Base-by-base conservation (phyloP, 92 coral and sea anemone genomes). In the Siderastrea siderea region DNA sequence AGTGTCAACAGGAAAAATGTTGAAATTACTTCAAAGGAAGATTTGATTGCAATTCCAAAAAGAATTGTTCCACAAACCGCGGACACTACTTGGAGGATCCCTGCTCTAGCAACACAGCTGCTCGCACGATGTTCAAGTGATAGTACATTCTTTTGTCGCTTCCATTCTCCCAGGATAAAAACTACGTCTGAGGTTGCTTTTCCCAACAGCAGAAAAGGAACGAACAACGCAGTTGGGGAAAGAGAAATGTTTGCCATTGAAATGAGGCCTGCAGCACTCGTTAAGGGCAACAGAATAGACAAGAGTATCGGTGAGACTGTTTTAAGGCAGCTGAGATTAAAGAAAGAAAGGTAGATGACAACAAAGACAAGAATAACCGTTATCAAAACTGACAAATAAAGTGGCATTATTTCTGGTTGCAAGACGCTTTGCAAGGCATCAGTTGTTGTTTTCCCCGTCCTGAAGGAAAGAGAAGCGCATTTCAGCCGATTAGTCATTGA, bases 1-100 rank as follows among this genome's bases (percentile, higher is more conserved):
- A 92, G 55, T 6, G 84, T 74, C 52, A 69, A 26, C 17, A 80
- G 10, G 60, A 84, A 88, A n/a, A 86, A 58, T 10, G 73, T 47
- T 17, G 84, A 62, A 47, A 89, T 80, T 5, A 84, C 93, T 64
- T 51, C n/a, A 69, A 92, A 92, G 12, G 95, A 84, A 13, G 96
- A 93, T 51, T 74, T 61, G 45, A 87, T 76, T 2, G 88, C 80
- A 62, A 91, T 64, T 9, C 84, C 85, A 14, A 52, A 74, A 14
- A 93, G 70, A n/a, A 74, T 65, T 16, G 69, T n/a, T 38, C 69
- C 77, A 78, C 86, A 80, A 12, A 87, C 14, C 17, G 92, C 67
- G 3, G 92, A 77, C 38, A 68, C 52, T 0, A 82, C 55, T 3
- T 84, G 50, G 60, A 80, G n/a, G 9, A 87, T 71, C 7, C 96